These are phyloP conservation scores for Nylanderia fulva DNA, from an alignment of 1,140 invertebrate species.

Conservation along the genomic window DNA sequence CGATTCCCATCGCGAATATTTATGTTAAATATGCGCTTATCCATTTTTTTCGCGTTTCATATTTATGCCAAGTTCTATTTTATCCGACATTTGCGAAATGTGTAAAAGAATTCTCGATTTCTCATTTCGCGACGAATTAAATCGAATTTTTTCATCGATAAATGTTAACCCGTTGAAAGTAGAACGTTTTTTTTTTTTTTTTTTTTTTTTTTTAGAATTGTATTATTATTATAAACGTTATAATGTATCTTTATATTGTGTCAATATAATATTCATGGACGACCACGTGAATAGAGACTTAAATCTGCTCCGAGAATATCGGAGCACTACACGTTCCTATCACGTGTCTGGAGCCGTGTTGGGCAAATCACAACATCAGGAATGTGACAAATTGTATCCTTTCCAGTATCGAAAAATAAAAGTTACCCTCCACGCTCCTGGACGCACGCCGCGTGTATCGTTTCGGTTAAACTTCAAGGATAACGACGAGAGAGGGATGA, in stretches of 20 bases:
- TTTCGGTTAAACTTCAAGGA: constrained; percentile 31
- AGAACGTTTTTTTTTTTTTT: not conserved
- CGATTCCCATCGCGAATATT: constrained; percentile 26
- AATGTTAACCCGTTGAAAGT: not conserved
- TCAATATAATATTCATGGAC: not conserved
- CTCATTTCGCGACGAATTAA: not conserved
- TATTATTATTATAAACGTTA: not conserved
- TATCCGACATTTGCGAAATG: not conserved
- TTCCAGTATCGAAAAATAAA: constrained; percentile 9
- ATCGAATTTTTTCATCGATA: not conserved
- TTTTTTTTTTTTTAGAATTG: not conserved
- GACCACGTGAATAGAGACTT: not conserved
- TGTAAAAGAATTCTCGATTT: not conserved
- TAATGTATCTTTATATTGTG: not conserved
- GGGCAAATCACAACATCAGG: not conserved
- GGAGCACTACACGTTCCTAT: not conserved
- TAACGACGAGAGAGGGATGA: not conserved
- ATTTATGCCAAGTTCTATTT: constrained; percentile 3
- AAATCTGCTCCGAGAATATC: not conserved
- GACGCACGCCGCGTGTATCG: constrained; percentile 7
- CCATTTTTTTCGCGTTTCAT: constrained; percentile 6
- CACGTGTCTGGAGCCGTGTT: too few species aligned
- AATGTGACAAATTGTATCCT: not conserved
- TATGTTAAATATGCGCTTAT: constrained; percentile 15
- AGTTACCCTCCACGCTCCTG: not conserved